Percentiles rank a stretch among this genome's conserved stretches.
These are phyloP conservation scores for Siniperca knerii DNA, from an alignment of 2,113 vertebrate genomes.

Conservation along the genomic window DNA sequence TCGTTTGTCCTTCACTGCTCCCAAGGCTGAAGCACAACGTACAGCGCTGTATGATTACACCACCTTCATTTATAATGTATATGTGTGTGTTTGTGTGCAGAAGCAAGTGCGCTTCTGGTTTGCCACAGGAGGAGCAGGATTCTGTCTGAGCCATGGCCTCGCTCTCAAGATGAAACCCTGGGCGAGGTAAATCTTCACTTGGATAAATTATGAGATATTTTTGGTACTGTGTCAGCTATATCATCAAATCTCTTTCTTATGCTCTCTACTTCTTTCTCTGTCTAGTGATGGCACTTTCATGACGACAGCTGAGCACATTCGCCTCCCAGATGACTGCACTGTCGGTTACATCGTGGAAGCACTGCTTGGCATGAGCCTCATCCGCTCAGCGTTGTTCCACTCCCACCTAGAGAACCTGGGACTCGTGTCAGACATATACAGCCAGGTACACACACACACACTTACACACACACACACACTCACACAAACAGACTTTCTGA, in stretches of 20 bases:
- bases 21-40: background rate
- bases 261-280: background rate
- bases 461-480: background rate
- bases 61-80: background rate
- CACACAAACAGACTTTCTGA: background rate
- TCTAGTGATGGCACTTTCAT: constrained; percentile 89
- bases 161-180: constrained; percentile 95
- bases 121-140: constrained; percentile 94
- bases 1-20: background rate
- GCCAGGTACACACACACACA: constrained; percentile 84
- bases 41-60: background rate
- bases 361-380: constrained; percentile 88
- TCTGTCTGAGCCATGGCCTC: constrained; percentile 93
- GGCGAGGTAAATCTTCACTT: constrained; percentile 87
- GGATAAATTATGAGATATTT: background rate
- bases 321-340: constrained; percentile 93
- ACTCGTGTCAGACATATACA: constrained; percentile 88
- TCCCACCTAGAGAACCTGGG: constrained; percentile 96
- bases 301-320: constrained; percentile 92
- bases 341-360: constrained; percentile 94
- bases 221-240: fast-evolving
- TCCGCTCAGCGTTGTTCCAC: constrained; percentile 91
- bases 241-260: background rate
- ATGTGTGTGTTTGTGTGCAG: constrained; percentile 65
- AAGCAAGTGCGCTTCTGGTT: constrained; percentile 95